These are phyloP conservation scores for Tenthredo distinguenda DNA, from an alignment of 2,888 invertebrate genomes.

Conservation along the genomic window DNA sequence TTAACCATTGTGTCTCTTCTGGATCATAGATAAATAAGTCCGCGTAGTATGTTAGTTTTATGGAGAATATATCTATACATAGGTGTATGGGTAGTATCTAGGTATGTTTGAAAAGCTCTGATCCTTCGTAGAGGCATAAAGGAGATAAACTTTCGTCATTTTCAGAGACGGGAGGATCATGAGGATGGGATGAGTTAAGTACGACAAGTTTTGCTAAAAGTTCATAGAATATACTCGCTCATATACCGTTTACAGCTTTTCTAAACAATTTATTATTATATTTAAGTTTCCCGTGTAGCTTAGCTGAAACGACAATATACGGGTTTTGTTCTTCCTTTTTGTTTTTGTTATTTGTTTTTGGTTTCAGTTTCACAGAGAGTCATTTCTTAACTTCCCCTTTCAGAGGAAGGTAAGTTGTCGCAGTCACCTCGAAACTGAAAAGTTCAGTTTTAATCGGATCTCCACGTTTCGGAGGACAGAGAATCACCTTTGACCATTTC, in stretches of 20 bases:
- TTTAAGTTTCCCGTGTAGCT: neutral
- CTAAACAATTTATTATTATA: neutral
- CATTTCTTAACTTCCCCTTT: neutral
- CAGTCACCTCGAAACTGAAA: too few species aligned
- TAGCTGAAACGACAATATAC: too few species aligned
- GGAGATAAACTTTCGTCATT: slow-evolving; percentile 1
- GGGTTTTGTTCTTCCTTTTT: neutral
- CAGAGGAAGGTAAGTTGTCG: too few species aligned
- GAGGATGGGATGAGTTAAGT: neutral
- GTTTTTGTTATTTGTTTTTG: neutral
- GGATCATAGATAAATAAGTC: slow-evolving; percentile 1
- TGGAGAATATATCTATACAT: neutral
- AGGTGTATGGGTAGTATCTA: neutral
- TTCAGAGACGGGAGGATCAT: neutral
- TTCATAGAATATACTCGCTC: neutral
- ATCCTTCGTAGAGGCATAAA: neutral
- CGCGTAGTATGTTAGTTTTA: neutral
- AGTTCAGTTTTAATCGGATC: too few species aligned
- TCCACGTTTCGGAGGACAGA: too few species aligned
- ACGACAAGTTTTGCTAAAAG: neutral
- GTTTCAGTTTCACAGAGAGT: neutral
- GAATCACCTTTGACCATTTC: too few species aligned
- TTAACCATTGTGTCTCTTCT: slow-evolving; percentile 41
- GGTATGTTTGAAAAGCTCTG: neutral
- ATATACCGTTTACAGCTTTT: neutral